A percentile compares a stretch with the other conserved stretches of the same genome.
These are phyloP conservation scores for Plectus sambesii DNA, from an alignment of 1,140 invertebrate genomes.

Conservation along the genomic window DNA sequence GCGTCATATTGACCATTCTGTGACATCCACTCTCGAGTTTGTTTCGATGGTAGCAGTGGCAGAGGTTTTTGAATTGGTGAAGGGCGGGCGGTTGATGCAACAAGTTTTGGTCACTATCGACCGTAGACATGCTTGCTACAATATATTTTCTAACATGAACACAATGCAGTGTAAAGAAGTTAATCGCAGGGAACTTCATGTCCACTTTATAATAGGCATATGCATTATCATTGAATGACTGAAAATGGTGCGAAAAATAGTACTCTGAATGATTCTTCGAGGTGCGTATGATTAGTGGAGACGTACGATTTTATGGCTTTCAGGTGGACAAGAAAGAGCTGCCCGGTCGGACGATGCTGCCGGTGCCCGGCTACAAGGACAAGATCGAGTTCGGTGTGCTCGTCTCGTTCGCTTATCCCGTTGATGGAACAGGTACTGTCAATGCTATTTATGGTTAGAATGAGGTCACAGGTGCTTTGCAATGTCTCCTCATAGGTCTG, in stretches of 20 bases:
- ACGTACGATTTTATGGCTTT: slow-evolving; percentile 4
- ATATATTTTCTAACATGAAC: too few relatives aligned
- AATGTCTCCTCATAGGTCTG: background rate
- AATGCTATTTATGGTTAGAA: background rate
- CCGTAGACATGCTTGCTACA: too few relatives aligned
- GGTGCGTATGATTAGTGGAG: background rate
- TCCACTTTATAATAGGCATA: slow-evolving; percentile 5
- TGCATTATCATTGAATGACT: too few relatives aligned
- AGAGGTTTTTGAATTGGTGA: too few relatives aligned
- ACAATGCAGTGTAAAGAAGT: too few relatives aligned
- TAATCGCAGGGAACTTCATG: slow-evolving; percentile 2
- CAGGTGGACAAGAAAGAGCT: slow-evolving; percentile 83
- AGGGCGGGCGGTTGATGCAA: too few relatives aligned
- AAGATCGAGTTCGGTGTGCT: slow-evolving; percentile 88
- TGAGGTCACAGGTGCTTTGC: background rate
- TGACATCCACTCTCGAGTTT: too few relatives aligned
- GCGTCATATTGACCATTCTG: too few relatives aligned
- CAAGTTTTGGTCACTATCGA: too few relatives aligned
- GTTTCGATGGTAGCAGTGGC: too few relatives aligned
- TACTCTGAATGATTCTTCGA: background rate
- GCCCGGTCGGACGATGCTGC: slow-evolving; percentile 68
- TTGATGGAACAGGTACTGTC: slow-evolving; percentile 52
- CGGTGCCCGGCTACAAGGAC: slow-evolving; percentile 77
- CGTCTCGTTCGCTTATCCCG: slow-evolving; percentile 77
- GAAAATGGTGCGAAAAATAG: background rate